Evolutionary conservation across 2,797 vertebrate species (phyloP), one percentile per base, ranked within the genome.

Genomic region (Heterohyrax brucei): DNA sequence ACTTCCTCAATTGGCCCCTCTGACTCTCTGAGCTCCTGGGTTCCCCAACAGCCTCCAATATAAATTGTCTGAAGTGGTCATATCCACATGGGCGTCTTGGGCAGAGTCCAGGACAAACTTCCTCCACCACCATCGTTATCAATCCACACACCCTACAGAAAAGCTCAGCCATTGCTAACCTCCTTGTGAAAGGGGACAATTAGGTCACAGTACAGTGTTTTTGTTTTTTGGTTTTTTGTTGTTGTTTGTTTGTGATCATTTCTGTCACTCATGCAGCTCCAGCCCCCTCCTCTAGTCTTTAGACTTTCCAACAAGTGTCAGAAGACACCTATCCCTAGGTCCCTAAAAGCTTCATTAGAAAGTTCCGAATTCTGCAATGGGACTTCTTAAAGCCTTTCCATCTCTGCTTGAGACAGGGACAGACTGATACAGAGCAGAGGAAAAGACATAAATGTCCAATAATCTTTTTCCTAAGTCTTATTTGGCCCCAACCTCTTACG

Each of bases 81-180:
- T n/a, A 28, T 8, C 28, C 33, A 0, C 0, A 7, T 66, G 18
- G 10, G n/a, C 44, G 39, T 77, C 18, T 33, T 44, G 19, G n/a
- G 48, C 9, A 3, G 2, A 13, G 33, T 9, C 22, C n/a, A 30
- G 48, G 50, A 5, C 44, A 16, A 24, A 16, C 39, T 75, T 22
- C 30, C 7, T 68, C 48, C 1, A 14, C 39, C 21, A 5, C 28
- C 4, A 1, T 4, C 46, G 8, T 44, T 21, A 33, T 0, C 33
- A 24, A 61, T 56, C 5, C 72, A 5, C 44, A 22, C 0, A 0
- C n/a, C 8, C 53, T 33, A 21, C 6, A 12, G 30, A 26, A 75
- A 61, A 81, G 26, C n/a, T 53, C 8, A 0, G 1, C 10, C n/a
- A 9, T 39, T 22, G 19, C 18, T 5, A n/a, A 76, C 53, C 28